Percentiles rank a stretch among this genome's conserved stretches.
Conservation (phyloP, 2,888 invertebrate species). For the Timema podura region DNA sequence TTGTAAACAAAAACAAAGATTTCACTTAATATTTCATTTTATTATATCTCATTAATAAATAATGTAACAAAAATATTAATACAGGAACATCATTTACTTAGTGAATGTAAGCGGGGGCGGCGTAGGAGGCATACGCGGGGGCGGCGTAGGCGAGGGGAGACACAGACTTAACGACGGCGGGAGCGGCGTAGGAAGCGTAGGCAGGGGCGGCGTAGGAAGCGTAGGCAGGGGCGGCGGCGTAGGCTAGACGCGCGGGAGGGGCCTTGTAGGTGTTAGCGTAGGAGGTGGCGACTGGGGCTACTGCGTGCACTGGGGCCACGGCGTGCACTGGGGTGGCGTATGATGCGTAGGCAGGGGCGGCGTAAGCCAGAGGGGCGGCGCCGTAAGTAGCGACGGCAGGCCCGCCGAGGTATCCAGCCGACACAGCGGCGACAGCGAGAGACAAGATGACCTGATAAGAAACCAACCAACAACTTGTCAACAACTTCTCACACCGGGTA, state of each 20-base stretch:
- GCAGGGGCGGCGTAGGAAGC: constrained; percentile 38
- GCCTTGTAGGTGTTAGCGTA: constrained; percentile 32
- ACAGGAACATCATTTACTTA: no score
- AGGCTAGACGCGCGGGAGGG: constrained; percentile 35
- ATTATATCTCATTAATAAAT: no score
- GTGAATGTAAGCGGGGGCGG: constrained; percentile 35
- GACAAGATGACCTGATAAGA: constrained; percentile 26
- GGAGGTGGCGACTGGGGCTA: constrained; percentile 33
- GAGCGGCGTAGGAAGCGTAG: constrained; percentile 38
- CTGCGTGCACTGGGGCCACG: constrained; percentile 19
- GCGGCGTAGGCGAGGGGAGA: constrained; percentile 35
- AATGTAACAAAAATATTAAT: no score
- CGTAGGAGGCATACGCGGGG: constrained; percentile 33
- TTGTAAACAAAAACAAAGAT: no score
- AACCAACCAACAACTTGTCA: no score
- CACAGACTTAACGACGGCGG: constrained; percentile 33
- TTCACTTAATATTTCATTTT: no score
- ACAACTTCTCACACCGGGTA: no score
- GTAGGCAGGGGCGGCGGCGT: constrained; percentile 48
- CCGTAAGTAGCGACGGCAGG: constrained; percentile 28
- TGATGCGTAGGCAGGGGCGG: constrained; percentile 14
- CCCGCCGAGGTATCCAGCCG: constrained; percentile 43
- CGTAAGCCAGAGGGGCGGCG: constrained; percentile 22
- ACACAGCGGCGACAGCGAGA: constrained; percentile 40
- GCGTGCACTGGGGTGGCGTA: constrained; percentile 15